Evolutionary conservation across 2,797 vertebrate genomes (phyloP).

Genomic region (Pseudocheirus occidentalis): DNA sequence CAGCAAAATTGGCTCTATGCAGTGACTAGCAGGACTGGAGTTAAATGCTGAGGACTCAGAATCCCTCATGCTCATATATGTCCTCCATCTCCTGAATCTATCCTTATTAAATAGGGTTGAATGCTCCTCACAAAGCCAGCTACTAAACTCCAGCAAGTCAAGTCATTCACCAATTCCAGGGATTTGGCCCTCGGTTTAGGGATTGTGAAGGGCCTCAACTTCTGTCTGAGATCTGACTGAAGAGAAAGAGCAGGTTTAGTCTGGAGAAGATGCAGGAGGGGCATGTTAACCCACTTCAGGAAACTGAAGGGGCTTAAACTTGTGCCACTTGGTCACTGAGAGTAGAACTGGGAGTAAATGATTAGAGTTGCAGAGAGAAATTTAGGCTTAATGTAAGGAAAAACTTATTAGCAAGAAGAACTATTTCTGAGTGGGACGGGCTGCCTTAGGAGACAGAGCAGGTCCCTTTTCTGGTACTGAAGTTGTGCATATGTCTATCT

Average conservation of each 20-base stretch:
- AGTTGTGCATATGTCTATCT: background rate
- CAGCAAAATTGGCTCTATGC: background rate
- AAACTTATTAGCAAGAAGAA: background rate
- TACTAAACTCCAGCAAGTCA: background rate
- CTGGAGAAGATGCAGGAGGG: background rate
- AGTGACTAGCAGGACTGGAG: background rate
- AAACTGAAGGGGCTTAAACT: background rate
- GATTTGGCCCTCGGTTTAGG: background rate
- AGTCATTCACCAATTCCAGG: background rate
- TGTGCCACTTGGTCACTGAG: conserved; percentile 16
- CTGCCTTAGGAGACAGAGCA: background rate
- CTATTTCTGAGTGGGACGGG: background rate
- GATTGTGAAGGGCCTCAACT: background rate
- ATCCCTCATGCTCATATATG: background rate
- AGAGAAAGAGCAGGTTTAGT: background rate
- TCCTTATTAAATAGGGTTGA: background rate
- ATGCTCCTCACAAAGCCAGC: background rate
- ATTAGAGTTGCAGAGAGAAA: background rate
- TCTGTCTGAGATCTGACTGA: background rate
- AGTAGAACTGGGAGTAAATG: conserved; percentile 19
- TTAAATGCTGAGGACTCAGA: background rate
- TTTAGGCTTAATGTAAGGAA: background rate
- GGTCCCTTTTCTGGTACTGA: background rate
- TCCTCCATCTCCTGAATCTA: background rate
- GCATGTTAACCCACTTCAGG: background rate